Percentiles rank a stretch among this genome's conserved stretches.
Conservation (phyloP, 2,888 invertebrate genomes). For the Tortricodes alternella region DNA sequence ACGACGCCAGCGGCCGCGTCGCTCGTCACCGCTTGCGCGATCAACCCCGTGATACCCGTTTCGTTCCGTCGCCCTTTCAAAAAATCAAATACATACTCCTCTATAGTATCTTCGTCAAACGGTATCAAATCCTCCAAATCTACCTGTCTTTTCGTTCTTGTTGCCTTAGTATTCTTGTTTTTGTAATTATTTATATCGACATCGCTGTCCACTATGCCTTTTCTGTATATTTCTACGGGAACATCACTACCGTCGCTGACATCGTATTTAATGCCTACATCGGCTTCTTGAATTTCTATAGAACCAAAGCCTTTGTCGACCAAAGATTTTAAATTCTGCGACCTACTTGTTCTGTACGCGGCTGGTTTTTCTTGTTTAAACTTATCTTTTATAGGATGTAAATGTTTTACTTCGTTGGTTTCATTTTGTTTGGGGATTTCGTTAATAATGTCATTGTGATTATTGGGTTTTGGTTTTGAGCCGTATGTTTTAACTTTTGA, state of each 20-base stretch:
- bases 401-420: constrained; percentile 81
- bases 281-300: constrained; percentile 81
- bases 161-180: constrained; percentile 41
- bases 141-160: constrained; percentile 63
- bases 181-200: constrained; percentile 57
- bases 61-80: constrained; percentile 66
- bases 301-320: constrained; percentile 73
- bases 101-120: constrained; percentile 69
- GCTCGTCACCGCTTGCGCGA: constrained; percentile 68
- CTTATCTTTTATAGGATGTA: constrained; percentile 75
- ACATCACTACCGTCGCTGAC: constrained; percentile 79
- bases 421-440: constrained; percentile 79
- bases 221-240: constrained; percentile 81
- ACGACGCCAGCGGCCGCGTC: constrained; percentile 53
- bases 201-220: constrained; percentile 83
- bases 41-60: constrained; percentile 64
- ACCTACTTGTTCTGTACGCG: constrained; percentile 53
- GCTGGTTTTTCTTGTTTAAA: constrained; percentile 52
- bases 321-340: constrained; percentile 66
- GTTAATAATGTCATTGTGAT: constrained; percentile 64
- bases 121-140: constrained; percentile 71
- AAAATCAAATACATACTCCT: constrained; percentile 68
- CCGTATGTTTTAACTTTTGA: constrained; percentile 93
- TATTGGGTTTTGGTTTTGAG: constrained; percentile 75
- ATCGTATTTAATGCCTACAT: constrained; percentile 82